Percentiles rank a stretch among this genome's conserved stretches.
Evolutionary conservation across 2,888 invertebrate genomes (phyloP).

Genomic region (Pollenia griseotomentosa): DNA sequence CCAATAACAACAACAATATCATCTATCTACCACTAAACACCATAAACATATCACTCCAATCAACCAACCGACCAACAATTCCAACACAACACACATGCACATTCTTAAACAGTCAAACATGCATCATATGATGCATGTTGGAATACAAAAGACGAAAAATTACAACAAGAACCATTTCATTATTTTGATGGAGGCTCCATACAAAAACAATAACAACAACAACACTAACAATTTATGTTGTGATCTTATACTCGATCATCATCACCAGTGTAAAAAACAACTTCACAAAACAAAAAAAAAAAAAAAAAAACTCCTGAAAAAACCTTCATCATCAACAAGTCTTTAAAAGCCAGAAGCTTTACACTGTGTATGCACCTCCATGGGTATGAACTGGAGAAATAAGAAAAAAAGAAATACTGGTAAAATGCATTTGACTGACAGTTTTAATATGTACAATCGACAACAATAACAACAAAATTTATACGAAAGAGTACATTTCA

Average conservation of each 20-base stretch:
- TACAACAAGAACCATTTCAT: conserved; percentile 54
- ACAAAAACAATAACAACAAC: conserved; percentile 38
- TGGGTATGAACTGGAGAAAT: conserved; percentile 1
- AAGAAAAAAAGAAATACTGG: conserved; percentile 28
- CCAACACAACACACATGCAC: conserved; percentile 20
- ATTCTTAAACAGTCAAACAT: conserved; percentile 17
- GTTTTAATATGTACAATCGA: conserved; percentile 70
- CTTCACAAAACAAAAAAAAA: not conserved
- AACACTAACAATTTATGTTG: conserved; percentile 59
- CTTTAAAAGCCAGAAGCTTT: conserved; percentile 70
- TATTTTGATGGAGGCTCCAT: conserved; percentile 64
- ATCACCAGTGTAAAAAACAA: conserved; percentile 31
- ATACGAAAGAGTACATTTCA: not conserved
- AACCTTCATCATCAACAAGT: conserved; percentile 49
- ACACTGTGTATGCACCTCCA: conserved; percentile 56
- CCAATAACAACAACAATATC: conserved; percentile 21
- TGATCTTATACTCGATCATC: conserved; percentile 69
- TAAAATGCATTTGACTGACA: conserved; percentile 72
- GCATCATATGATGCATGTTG: conserved; percentile 19
- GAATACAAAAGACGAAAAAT: conserved; percentile 1
- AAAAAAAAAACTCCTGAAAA: conserved; percentile 26
- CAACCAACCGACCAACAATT: conserved; percentile 42
- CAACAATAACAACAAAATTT: conserved; percentile 51
- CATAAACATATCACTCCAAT: conserved; percentile 65
- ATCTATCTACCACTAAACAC: conserved; percentile 60